Percentiles rank a stretch among this genome's conserved stretches.
Evolutionary conservation across 1,140 invertebrate genomes (phyloP).

Genomic region (Diorhabda elongata): DNA sequence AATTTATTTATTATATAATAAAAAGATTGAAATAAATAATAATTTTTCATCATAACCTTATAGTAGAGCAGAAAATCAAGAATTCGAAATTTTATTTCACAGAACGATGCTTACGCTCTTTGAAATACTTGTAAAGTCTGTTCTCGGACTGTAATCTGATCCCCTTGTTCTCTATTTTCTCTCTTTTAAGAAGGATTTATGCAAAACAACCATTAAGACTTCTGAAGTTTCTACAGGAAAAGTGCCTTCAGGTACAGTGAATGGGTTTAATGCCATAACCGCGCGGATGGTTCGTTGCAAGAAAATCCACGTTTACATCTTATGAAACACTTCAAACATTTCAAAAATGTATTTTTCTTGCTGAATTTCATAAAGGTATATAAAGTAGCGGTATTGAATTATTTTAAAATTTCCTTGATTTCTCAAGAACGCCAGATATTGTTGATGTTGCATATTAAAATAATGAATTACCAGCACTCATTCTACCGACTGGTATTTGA

Average conservation of each 20-base stretch:
- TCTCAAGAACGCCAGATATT: too few relatives aligned
- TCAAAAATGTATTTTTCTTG: too few relatives aligned
- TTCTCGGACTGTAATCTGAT: conserved; percentile 2
- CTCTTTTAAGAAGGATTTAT: conserved; percentile 3
- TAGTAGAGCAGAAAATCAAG: neutral
- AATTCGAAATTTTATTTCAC: neutral
- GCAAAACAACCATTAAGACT: conserved; percentile 2
- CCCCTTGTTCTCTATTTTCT: conserved; percentile 2
- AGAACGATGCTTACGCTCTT: conserved; percentile 1
- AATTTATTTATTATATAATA: too few relatives aligned
- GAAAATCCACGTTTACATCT: neutral
- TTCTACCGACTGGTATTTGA: too few relatives aligned
- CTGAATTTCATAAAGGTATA: too few relatives aligned
- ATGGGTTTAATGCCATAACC: neutral
- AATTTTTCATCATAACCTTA: neutral
- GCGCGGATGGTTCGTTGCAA: neutral
- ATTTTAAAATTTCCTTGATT: too few relatives aligned
- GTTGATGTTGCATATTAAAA: too few relatives aligned
- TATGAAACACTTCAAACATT: neutral
- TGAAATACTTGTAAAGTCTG: neutral
- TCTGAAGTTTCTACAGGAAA: conserved; percentile 1
- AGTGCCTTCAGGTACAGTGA: neutral
- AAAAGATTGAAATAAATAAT: too few relatives aligned
- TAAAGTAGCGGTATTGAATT: too few relatives aligned
- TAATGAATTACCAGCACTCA: too few relatives aligned